Evolutionary conservation across 2,797 vertebrate species (phyloP).

Genomic region (Mallotus villosus): DNA sequence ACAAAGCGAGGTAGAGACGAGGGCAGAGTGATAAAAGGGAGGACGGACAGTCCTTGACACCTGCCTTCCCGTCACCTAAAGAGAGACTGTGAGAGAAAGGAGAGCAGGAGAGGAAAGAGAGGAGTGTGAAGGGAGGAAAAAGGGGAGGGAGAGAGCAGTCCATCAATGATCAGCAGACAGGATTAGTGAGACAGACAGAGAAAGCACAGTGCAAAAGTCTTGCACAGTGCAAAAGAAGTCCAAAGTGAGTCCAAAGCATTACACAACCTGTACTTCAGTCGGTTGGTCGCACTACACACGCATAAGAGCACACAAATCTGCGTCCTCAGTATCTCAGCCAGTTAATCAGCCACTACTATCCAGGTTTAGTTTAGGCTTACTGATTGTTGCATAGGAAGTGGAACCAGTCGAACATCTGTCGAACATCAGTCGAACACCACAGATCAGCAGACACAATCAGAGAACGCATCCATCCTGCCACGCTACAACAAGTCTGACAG

Average conservation of each 20-base stretch:
- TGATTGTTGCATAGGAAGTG: too few species aligned
- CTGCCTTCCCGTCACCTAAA: conserved; percentile 39
- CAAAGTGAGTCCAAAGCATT: too few species aligned
- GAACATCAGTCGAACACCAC: too few species aligned
- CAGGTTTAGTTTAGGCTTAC: too few species aligned
- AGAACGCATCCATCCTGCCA: too few species aligned
- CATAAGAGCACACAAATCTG: neutral
- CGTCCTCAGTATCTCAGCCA: too few species aligned
- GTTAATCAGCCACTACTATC: too few species aligned
- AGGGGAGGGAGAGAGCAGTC: neutral
- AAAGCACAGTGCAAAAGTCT: neutral
- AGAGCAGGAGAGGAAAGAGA: neutral
- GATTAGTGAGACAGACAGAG: neutral
- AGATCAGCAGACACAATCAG: too few species aligned
- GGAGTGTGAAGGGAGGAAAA: neutral
- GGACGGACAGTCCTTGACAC: conserved; percentile 12
- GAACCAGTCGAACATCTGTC: too few species aligned
- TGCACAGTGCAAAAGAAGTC: neutral
- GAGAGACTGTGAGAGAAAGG: neutral
- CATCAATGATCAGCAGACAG: neutral
- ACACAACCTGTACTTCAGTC: too few species aligned
- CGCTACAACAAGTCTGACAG: too few species aligned
- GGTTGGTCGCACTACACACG: too few species aligned
- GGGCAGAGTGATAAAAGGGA: conserved; percentile 8
- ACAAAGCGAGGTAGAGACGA: neutral